Percentiles rank a stretch among this genome's conserved stretches.
Evolutionary conservation across 2,888 invertebrate species (phyloP).

Genomic region (Drosophila atripex): DNA sequence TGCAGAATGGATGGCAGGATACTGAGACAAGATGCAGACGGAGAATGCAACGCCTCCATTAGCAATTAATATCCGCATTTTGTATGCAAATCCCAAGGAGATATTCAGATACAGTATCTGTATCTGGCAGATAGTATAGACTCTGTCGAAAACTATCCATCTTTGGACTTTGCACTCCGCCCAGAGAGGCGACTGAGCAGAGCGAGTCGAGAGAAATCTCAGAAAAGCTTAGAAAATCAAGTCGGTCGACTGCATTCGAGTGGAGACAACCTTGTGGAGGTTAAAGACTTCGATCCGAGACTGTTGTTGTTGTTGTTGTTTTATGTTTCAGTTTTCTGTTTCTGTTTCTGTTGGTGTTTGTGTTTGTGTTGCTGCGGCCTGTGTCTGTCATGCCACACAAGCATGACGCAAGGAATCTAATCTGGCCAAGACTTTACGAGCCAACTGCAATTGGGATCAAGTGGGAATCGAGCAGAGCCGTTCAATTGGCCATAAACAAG

Average conservation of each 20-base stretch:
- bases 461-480: conserved; percentile 6
- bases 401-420: conserved; percentile 37
- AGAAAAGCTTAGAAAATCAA: conserved; percentile 34
- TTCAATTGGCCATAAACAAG: background rate
- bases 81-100: conserved; percentile 37
- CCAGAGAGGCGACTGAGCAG: background rate
- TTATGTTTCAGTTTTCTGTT: background rate
- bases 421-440: conserved; percentile 27
- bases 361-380: background rate
- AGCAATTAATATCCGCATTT: conserved; percentile 27
- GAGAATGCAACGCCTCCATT: conserved; percentile 8
- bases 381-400: conserved; percentile 9
- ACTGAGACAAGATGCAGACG: background rate
- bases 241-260: conserved; percentile 27
- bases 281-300: conserved; percentile 50
- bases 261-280: conserved; percentile 53
- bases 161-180: conserved; percentile 27
- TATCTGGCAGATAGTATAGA: background rate
- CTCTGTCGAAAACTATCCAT: background rate
- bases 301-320: conserved; percentile 10
- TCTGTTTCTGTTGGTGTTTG: background rate
- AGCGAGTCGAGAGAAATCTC: background rate
- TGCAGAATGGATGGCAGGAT: conserved; percentile 35
- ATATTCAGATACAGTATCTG: background rate
- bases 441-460: conserved; percentile 31